Conservation (phyloP, 2,888 invertebrate species). For the Hybos culiciformis region DNA sequence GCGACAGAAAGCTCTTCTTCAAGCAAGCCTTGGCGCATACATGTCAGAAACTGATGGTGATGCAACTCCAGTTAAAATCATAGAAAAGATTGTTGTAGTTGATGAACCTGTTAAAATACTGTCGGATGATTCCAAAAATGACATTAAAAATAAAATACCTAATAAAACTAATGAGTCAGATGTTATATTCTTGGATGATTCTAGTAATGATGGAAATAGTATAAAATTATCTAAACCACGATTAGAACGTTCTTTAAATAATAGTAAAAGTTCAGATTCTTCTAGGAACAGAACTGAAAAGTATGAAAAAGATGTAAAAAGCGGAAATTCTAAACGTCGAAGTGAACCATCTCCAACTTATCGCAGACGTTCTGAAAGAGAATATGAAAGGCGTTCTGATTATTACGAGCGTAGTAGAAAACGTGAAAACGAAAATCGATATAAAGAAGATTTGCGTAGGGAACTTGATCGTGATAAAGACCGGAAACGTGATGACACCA, state of each 20-base stretch:
- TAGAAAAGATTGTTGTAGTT: conserved; percentile 10
- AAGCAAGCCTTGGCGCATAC: conserved; percentile 65
- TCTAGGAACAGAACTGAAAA: conserved; percentile 9
- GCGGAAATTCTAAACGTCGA: background rate
- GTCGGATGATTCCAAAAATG: conserved; percentile 23
- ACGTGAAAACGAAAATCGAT: conserved; percentile 34
- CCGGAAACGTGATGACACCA: conserved; percentile 20
- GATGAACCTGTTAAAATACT: conserved; percentile 11
- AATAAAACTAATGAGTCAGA: conserved; percentile 37
- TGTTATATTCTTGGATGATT: conserved; percentile 51
- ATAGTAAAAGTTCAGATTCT: background rate
- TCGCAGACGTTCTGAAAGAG: conserved; percentile 11
- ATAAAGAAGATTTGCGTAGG: conserved; percentile 32
- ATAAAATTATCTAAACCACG: background rate
- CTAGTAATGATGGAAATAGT: conserved; percentile 44
- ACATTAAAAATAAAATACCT: conserved; percentile 33
- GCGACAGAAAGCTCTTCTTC: conserved; percentile 73
- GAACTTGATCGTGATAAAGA: conserved; percentile 24
- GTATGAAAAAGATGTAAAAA: too few species aligned
- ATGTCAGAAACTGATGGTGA: conserved; percentile 49
- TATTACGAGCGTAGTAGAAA: conserved; percentile 25
- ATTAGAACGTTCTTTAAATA: too few species aligned
- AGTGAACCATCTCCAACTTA: too few species aligned
- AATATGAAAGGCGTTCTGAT: conserved; percentile 13
- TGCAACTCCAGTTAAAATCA: too few species aligned